Evolutionary conservation across 1,140 invertebrate species (phyloP), one percentile per base, ranked within the genome.

Genomic region (Drosophila grimshawi): DNA sequence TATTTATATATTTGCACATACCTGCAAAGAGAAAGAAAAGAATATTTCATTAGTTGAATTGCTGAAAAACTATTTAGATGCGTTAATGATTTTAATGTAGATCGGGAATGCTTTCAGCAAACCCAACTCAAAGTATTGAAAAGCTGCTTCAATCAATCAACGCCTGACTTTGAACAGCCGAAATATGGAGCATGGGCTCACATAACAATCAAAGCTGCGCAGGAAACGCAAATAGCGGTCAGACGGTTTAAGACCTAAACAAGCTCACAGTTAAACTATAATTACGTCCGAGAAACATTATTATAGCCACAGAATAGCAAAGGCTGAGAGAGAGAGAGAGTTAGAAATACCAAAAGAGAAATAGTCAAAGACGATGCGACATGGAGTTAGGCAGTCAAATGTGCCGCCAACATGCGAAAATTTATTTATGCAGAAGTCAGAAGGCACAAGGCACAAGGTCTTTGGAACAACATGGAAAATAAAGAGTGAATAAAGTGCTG

Each of bases 201-300:
- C 5, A 3, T 6, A 29, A 32, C n/a, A 39, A 5, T 5, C 6
- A 32, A 27, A 29, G 32, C 35, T 65, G 43, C 10, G 33, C n/a
- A 62, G 57, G 32, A 56, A 67, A 57, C 11, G 35, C 19, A 59
- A 49, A 59, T 27, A 4, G 5, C 60, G 46, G 27, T 70, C 66
- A 64, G 55, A 74, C 70, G 74, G 75, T 69, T 78, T 69, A 69
- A 80, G 78, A 52, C 51, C 69, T 49, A 78, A 74, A 74, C 69
- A 80, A 74, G 78, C 65, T 78, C 61, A 65, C 41, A 74, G 55
- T 60, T 46, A 68, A 63, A 69, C 53, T 78, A 69, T 78, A 80
- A 80, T 80, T 80, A 74, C 78, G 75, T 78, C 75, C 78, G 75
- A 80, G 68, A 78, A 78, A 45, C 78, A 78, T 78, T 78, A 76